Percentiles rank a stretch among this genome's conserved stretches.
Conservation (phyloP, 2,888 invertebrate genomes). For the Ormia ochracea region DNA sequence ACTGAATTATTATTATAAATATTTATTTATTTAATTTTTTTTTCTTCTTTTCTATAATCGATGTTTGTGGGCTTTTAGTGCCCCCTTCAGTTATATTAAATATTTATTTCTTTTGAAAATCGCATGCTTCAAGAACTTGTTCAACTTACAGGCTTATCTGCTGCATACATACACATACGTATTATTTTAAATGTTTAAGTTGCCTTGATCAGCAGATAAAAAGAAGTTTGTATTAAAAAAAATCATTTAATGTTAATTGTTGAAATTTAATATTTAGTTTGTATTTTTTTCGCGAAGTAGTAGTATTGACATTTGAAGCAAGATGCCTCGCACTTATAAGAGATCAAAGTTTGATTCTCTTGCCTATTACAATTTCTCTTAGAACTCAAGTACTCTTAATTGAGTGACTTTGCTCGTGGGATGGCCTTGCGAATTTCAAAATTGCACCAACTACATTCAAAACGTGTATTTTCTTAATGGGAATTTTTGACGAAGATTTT, state of each 20-base stretch:
- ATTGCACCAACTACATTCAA: no score
- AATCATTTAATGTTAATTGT: neutral
- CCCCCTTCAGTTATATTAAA: neutral
- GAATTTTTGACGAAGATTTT: no score
- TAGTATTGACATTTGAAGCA: neutral
- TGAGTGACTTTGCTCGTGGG: no score
- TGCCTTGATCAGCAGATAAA: neutral
- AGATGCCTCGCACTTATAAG: conserved; percentile 10
- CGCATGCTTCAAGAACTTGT: neutral
- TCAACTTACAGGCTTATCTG: neutral
- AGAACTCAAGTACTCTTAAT: no score
- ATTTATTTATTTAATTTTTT: conserved; percentile 28
- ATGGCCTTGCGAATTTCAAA: no score
- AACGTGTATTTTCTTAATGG: no score
- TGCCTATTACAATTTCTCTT: neutral
- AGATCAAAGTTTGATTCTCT: neutral
- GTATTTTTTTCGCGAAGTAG: neutral
- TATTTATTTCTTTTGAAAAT: conserved; percentile 15
- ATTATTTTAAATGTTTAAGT: neutral
- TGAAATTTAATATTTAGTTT: conserved; percentile 4
- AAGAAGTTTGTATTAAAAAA: neutral
- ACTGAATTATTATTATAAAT: neutral
- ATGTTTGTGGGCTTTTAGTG: neutral
- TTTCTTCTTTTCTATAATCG: neutral
- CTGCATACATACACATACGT: no score